Conservation (phyloP, 2,888 invertebrate species). For the Lutraria lutraria region DNA sequence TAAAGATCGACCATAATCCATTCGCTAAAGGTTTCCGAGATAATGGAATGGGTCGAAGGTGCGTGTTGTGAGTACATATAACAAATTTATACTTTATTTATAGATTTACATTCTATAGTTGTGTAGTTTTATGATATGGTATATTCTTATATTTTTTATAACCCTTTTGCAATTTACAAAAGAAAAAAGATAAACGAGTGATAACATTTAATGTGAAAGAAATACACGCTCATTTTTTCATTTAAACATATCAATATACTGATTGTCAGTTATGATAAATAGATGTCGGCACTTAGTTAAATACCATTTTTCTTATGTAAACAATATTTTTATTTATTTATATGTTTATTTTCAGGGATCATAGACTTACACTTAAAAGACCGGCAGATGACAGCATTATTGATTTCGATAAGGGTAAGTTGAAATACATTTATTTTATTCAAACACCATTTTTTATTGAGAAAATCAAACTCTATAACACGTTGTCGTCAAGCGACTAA, state of each 20-base stretch:
- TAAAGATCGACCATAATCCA: constrained; percentile 88
- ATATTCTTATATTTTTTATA: too few relatives aligned
- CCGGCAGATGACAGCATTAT: constrained; percentile 74
- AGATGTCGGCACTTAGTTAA: not conserved
- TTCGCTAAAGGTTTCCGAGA: constrained; percentile 88
- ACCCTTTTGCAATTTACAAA: too few relatives aligned
- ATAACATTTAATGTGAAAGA: too few relatives aligned
- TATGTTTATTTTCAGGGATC: constrained; percentile 74
- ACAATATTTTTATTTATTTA: too few relatives aligned
- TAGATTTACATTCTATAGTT: not conserved
- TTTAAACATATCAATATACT: too few relatives aligned
- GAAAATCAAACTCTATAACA: not conserved
- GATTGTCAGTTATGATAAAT: not conserved
- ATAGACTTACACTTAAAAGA: constrained; percentile 80
- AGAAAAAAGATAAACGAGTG: not conserved
- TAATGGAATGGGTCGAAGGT: constrained; percentile 90
- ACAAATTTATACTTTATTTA: not conserved
- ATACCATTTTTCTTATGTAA: not conserved
- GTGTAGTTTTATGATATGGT: too few relatives aligned
- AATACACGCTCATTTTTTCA: too few relatives aligned
- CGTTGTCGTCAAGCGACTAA: not conserved
- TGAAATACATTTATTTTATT: not conserved
- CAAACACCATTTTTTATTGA: not conserved
- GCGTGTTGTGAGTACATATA: constrained; percentile 65
- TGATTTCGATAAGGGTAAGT: constrained; percentile 78